A percentile compares a stretch with the other conserved stretches of the same genome.
Conservation (phyloP, 2,888 invertebrate species). For the Hyppa rectilinea region DNA sequence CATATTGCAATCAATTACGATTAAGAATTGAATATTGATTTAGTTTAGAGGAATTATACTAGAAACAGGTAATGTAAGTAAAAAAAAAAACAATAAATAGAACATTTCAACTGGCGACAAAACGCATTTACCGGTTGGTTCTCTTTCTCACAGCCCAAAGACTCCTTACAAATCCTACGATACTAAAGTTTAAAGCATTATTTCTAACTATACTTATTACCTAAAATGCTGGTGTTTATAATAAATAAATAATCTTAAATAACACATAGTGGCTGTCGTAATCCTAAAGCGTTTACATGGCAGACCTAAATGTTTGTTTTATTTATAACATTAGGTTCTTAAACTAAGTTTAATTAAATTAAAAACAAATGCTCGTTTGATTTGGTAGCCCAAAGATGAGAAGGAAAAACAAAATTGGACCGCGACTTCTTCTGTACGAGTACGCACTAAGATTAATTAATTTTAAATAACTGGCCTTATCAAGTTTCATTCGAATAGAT, state of each 20-base stretch:
- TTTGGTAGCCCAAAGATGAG: constrained; percentile 15
- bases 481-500: constrained; percentile 47
- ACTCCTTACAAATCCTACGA: constrained; percentile 60
- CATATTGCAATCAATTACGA: constrained; percentile 27
- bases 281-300: constrained; percentile 49
- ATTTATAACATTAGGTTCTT: constrained; percentile 38
- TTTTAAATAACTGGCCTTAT: constrained; percentile 7
- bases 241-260: constrained; percentile 63
- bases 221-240: constrained; percentile 43
- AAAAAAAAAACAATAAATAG: constrained; percentile 34
- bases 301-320: constrained; percentile 42
- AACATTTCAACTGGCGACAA: constrained; percentile 35
- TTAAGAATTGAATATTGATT: constrained; percentile 29
- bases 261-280: constrained; percentile 40
- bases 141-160: constrained; percentile 79
- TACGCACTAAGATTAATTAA: constrained; percentile 24
- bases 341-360: constrained; percentile 19
- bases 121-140: constrained; percentile 66
- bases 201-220: constrained; percentile 49
- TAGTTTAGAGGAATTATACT: constrained; percentile 37
- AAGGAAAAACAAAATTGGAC: constrained; percentile 33
- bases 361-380: constrained; percentile 27
- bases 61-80: constrained; percentile 47
- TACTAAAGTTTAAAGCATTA: constrained; percentile 58
- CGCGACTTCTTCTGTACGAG: constrained; percentile 18